A percentile compares a stretch with the other conserved stretches of the same genome.
These are phyloP conservation scores for Blastomussa wellsi DNA, from an alignment of 92 coral and sea anemone genomes.

Conservation along the genomic window DNA sequence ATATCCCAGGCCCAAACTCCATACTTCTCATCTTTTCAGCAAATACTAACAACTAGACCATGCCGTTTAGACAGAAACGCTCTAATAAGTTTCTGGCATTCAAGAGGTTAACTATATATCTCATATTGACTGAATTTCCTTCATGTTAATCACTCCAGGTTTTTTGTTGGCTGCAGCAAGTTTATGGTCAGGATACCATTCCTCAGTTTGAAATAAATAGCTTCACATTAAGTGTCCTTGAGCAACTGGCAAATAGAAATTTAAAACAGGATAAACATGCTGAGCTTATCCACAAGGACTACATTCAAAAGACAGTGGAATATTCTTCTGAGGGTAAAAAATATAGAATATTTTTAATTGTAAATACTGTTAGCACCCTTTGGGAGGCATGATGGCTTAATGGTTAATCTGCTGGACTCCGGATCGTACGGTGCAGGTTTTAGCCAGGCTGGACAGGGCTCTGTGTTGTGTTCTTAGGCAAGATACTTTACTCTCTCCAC, in stretches of 20 bases:
- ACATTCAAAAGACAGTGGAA: constrained; percentile 71
- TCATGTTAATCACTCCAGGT: constrained; percentile 63
- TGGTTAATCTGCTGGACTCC: too few relatives aligned
- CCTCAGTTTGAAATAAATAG: constrained; percentile 86
- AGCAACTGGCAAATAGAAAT: constrained; percentile 73
- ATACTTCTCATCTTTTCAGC: too few relatives aligned
- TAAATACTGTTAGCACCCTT: too few relatives aligned
- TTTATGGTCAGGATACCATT: constrained; percentile 70
- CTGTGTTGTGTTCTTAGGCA: too few relatives aligned
- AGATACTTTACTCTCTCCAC: too few relatives aligned
- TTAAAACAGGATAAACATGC: constrained; percentile 65
- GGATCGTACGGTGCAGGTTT: too few relatives aligned
- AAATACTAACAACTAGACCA: too few relatives aligned
- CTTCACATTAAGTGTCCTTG: constrained; percentile 65
- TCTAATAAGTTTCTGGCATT: too few relatives aligned
- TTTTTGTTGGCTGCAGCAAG: constrained; percentile 74
- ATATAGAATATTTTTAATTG: too few relatives aligned
- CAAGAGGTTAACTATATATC: not conserved
- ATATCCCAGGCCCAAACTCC: too few relatives aligned
- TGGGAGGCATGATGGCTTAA: too few relatives aligned
- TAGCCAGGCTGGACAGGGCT: too few relatives aligned
- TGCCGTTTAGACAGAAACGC: not conserved
- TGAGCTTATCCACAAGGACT: constrained; percentile 70
- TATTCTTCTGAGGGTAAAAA: constrained; percentile 84
- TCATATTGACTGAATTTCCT: not conserved